Evolutionary conservation across 2,797 vertebrate genomes (phyloP).

Genomic region (Sus cebifrons): DNA sequence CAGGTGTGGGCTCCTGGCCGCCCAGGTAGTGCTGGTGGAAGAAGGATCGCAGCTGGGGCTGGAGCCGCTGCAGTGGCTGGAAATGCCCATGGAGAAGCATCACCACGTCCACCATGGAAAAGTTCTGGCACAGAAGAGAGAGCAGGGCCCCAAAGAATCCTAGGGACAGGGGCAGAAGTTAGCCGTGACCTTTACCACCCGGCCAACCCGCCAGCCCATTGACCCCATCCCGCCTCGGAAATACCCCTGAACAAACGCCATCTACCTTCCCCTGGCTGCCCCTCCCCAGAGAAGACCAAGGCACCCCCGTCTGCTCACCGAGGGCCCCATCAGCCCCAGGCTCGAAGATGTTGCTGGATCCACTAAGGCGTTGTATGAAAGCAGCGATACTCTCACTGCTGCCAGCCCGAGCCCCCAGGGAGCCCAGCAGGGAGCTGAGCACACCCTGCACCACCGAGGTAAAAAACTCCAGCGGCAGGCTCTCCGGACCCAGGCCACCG

Average conservation of each 20-base stretch:
- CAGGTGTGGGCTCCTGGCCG: constrained; percentile 93
- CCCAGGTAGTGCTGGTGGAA: constrained; percentile 96
- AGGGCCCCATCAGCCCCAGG: constrained; percentile 94
- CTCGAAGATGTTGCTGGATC: constrained; percentile 96
- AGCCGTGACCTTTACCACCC: neutral
- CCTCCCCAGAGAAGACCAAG: neutral
- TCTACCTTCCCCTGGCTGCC: neutral
- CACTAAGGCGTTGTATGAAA: constrained; percentile 96
- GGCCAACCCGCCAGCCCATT: neutral
- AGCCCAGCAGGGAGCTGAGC: constrained; percentile 95
- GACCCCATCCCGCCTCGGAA: neutral
- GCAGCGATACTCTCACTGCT: constrained; percentile 96
- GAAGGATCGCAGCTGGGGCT: constrained; percentile 95
- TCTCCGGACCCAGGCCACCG: constrained; percentile 87
- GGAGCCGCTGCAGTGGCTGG: constrained; percentile 95
- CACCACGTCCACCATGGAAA: constrained; percentile 97
- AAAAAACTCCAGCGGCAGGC: constrained; percentile 95
- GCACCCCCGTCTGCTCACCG: constrained; percentile 87
- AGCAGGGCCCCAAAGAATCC: constrained; percentile 97
- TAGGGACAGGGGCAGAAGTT: constrained; percentile 33
- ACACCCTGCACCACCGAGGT: constrained; percentile 96
- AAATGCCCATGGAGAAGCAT: constrained; percentile 96
- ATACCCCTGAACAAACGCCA: neutral
- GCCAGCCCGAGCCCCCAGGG: constrained; percentile 93
- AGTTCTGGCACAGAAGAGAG: constrained; percentile 96